Evolutionary conservation across 2,113 vertebrate species (phyloP), one percentile per base, ranked within the genome.

Genomic region (Gallinago paraguaiae): DNA sequence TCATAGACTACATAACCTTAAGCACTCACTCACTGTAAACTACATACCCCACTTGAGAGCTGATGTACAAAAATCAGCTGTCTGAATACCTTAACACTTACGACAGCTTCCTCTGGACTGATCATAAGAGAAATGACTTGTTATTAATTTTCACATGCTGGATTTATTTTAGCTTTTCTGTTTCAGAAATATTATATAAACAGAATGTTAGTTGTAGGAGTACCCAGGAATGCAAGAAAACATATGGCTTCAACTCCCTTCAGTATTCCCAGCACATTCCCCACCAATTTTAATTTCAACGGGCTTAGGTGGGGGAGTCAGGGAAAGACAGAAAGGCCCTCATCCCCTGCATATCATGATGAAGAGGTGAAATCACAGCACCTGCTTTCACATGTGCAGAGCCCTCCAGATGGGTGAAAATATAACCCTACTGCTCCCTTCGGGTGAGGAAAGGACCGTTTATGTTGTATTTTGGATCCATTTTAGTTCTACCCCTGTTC

Each of bases 21-120:
- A 95, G 92, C 78, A 88, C 68, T 92, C 89, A 48, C 63, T 69
- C 77, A 85, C 75, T 95, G 88, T 94, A 96, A 97, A 96, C 95
- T 83, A 75, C 93, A 95, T 94, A 95, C 70, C 88, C 93, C 70
- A 93, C 79, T 83, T 95, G 85, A 95, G 96, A 96, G 90, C 77
- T 85, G 93, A 96, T 96, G 86, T 92, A 97, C 95, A 96, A 95
- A 96, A 93, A 86, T 96, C 94, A 97, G 93, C 95, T 96, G 93
- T 92, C 92, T 95, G 95, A 95, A 95, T 96, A 95, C 92, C 86
- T 95, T 92, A 93, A 93, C 85, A 88, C 94, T 97, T 95, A 95
- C 72, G 56, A 90, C 94, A 96, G 77, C 82, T 96, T 95, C 86
- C 80, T 94, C 86, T 93, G 82, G 53, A 85, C 57, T 77, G 83